Evolutionary conservation across 1,140 invertebrate genomes (phyloP).

Genomic region (Rhyzopertha dominica): DNA sequence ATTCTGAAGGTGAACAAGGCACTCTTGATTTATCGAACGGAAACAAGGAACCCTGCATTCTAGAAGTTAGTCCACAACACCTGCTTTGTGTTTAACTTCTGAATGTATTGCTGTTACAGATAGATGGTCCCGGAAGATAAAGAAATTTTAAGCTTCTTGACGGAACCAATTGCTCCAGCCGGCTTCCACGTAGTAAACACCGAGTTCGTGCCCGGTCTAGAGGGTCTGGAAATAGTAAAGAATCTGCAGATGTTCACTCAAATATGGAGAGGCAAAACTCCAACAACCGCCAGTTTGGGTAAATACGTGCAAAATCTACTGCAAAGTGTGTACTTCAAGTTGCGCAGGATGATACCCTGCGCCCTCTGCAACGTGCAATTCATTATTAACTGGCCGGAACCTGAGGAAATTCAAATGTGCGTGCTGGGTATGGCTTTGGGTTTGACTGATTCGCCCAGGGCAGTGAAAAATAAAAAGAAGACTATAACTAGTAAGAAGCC

Average conservation of each 20-base stretch:
- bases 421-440: constrained; percentile 69
- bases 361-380: constrained; percentile 74
- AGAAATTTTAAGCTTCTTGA: constrained; percentile 71
- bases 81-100: background rate
- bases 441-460: constrained; percentile 55
- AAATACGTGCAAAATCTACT: constrained; percentile 50
- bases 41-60: constrained; percentile 77
- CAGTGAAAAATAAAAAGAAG: constrained; percentile 14
- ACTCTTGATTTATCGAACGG: constrained; percentile 72
- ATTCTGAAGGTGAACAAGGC: constrained; percentile 67
- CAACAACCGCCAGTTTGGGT: constrained; percentile 60
- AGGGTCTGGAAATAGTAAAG: constrained; percentile 60
- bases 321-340: constrained; percentile 79
- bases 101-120: constrained; percentile 48
- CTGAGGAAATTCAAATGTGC: constrained; percentile 85
- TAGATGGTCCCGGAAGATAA: constrained; percentile 85
- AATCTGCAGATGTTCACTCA: constrained; percentile 87
- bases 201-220: constrained; percentile 69
- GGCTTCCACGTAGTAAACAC: constrained; percentile 84
- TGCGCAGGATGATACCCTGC: constrained; percentile 78
- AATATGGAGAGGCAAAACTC: constrained; percentile 70
- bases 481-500: too few species aligned
- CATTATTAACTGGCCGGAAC: constrained; percentile 73
- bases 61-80: constrained; percentile 56
- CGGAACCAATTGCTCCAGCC: constrained; percentile 70